Evolutionary conservation across 2,797 vertebrate species (phyloP).

Genomic region (Anisognathus igniventris): DNA sequence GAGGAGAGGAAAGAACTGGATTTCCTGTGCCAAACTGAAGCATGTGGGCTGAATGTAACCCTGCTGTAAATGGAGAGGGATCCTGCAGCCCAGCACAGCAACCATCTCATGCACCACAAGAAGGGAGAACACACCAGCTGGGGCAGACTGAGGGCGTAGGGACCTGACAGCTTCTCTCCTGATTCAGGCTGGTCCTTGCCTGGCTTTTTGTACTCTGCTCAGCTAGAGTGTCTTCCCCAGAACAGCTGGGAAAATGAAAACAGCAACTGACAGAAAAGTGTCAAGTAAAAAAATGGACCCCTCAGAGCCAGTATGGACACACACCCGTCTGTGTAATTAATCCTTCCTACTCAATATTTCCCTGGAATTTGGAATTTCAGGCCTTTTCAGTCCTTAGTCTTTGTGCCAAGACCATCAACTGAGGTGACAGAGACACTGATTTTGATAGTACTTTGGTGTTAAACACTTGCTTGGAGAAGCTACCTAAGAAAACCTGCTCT

Average conservation of each 20-base stretch:
- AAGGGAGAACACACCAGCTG: background rate
- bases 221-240: background rate
- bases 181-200: background rate
- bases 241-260: background rate
- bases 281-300: background rate
- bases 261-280: background rate
- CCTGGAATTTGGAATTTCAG: background rate
- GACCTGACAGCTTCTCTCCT: background rate
- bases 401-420: background rate
- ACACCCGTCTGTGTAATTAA: background rate
- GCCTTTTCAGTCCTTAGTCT: background rate
- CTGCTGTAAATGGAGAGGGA: background rate
- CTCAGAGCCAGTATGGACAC: background rate
- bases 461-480: background rate
- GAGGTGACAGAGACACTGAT: background rate
- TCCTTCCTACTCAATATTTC: background rate
- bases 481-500: background rate
- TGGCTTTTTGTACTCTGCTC: background rate
- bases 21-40: background rate
- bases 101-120: rapidly evolving
- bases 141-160: background rate
- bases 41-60: rapidly evolving
- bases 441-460: background rate
- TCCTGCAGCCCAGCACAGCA: background rate
- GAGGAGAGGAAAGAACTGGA: background rate